These are phyloP conservation scores for Diloba caeruleocephala DNA, from an alignment of 2,888 invertebrate genomes.

Conservation along the genomic window DNA sequence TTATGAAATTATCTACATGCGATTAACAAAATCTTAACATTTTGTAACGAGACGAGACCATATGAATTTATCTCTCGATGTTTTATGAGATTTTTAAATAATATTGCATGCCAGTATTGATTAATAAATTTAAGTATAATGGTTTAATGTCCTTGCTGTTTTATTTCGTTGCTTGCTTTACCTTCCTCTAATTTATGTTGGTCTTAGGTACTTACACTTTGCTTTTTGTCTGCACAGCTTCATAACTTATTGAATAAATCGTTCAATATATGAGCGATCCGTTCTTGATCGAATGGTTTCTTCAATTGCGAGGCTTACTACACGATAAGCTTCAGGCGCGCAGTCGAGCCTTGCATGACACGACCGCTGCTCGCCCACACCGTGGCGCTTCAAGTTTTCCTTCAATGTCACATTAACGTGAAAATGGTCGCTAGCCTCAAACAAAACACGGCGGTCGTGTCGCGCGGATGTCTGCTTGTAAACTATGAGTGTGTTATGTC, in stretches of 20 bases:
- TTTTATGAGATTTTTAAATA: constrained; percentile 83
- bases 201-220: neutral
- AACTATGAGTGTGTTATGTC: constrained; percentile 64
- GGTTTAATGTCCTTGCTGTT: constrained; percentile 77
- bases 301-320: constrained; percentile 21
- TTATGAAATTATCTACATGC: constrained; percentile 81
- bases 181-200: constrained; percentile 11
- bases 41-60: constrained; percentile 76
- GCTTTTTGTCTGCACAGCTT: constrained; percentile 9
- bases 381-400: constrained; percentile 59
- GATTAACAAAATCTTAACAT: constrained; percentile 77
- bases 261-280: neutral
- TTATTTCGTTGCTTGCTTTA: constrained; percentile 69
- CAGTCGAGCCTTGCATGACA: constrained; percentile 44
- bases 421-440: constrained; percentile 70
- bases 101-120: constrained; percentile 85
- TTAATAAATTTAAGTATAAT: constrained; percentile 89
- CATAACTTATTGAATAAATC: neutral
- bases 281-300: neutral
- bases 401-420: constrained; percentile 74
- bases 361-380: constrained; percentile 50
- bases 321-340: constrained; percentile 39
- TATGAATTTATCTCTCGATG: constrained; percentile 85
- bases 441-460: constrained; percentile 72
- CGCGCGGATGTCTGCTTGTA: constrained; percentile 71